Base-by-base conservation (phyloP, 2,888 invertebrate species). In the Celastrina argiolus region DNA sequence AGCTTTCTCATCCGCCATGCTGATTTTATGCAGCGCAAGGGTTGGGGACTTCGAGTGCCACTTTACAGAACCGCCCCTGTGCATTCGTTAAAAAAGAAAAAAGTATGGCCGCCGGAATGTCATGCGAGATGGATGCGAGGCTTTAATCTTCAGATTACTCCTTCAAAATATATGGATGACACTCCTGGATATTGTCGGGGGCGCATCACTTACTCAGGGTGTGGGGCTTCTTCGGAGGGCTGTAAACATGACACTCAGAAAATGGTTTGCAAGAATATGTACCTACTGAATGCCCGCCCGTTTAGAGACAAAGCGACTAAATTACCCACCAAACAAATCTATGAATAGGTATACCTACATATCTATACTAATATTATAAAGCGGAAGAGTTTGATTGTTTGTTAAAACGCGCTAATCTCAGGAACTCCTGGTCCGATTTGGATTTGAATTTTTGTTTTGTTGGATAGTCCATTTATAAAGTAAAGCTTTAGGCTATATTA, bases 1-100 rank as follows among this genome's bases (percentile, higher is more conserved):
- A 81, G 80, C 74, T 76, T 74, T 81, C 81, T 81, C 81, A 83
- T 85, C 85, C 86, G 87, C 88, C 84, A 87, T 88, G 82, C 81
- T 86, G 87, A 84, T 85, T 88, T 84, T 83, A 79, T 80, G 80
- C 81, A 77, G 73, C 76, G 75, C 80, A 82, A 83, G 86, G 88
- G 88, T 84, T 83, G 84, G 88, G 85, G 83, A 77, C 78, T 81
- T 85, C 80, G 87, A 91, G 90, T 88, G 84, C 75, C 82, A 84
- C 90, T 90, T 86, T 78, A 70, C 69, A 78, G 87, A 78, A 84
- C 89, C 88, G 87, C 89, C 88, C 89, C 83, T 74, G 76, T 77
- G 82, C 78, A 77, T 80, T 82, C 77, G 77, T 78, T 75, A 77
- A 76, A 76, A 74, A 78, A 74, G 71, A 69, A 81, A 85, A 80